Evolutionary conservation across 2,113 vertebrate species (phyloP).

Genomic region (Lynx canadensis): DNA sequence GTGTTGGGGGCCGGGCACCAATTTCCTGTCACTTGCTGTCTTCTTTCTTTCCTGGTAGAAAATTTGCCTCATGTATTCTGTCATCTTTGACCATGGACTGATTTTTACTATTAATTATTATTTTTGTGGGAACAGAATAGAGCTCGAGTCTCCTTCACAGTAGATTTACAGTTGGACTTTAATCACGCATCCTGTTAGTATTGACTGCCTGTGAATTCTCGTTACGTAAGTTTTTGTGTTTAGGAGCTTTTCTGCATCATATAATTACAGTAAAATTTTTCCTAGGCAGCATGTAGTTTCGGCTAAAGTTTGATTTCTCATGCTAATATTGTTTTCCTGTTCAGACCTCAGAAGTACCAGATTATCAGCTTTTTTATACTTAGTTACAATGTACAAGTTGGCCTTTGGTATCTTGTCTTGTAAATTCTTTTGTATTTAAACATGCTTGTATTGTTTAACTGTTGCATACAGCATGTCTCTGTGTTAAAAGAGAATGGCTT

Average conservation of each 20-base stretch:
- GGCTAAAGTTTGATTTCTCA: constrained; percentile 27
- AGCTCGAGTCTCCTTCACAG: neutral
- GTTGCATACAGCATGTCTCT: neutral
- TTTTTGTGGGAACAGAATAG: neutral
- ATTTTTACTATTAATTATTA: constrained; percentile 13
- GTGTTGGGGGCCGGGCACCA: neutral
- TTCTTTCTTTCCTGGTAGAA: constrained; percentile 9
- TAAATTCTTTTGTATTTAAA: neutral
- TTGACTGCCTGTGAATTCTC: constrained; percentile 35
- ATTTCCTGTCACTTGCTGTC: neutral
- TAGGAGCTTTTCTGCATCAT: constrained; percentile 32
- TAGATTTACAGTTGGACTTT: neutral
- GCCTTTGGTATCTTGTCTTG: neutral
- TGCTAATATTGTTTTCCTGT: neutral
- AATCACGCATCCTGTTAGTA: neutral
- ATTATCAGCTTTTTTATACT: neutral
- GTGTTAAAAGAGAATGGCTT: neutral
- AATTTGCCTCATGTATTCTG: neutral
- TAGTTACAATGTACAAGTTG: neutral
- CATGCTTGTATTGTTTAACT: neutral
- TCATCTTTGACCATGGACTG: neutral
- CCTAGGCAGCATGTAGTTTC: constrained; percentile 33
- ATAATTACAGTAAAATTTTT: constrained; percentile 65
- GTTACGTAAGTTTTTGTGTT: constrained; percentile 12
- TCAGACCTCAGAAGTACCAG: neutral